Percentiles rank a stretch among this genome's conserved stretches.
Conservation (phyloP, 2,888 invertebrate species). For the Melikaiella ostensackeni region DNA sequence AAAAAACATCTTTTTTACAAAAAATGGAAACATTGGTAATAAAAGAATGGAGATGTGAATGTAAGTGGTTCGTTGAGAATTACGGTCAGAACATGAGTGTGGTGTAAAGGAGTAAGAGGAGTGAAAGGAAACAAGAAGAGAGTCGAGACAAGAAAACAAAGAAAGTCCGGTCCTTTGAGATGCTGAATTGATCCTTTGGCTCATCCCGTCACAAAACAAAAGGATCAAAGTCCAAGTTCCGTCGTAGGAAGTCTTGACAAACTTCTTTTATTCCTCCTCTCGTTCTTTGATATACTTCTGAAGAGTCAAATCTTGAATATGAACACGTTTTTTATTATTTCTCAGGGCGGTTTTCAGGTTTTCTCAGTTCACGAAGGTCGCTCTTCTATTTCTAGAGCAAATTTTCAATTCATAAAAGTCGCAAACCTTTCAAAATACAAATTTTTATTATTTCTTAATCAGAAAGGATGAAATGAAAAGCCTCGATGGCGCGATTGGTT, state of each 20-base stretch:
- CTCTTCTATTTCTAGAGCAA: not conserved
- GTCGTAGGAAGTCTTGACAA: constrained; percentile 55
- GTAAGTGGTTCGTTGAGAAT: constrained; percentile 31
- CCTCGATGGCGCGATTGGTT: too few species aligned
- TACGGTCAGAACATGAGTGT: constrained; percentile 48
- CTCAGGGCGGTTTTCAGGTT: not conserved
- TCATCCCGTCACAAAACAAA: constrained; percentile 67
- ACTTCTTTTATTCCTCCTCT: constrained; percentile 11
- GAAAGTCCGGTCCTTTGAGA: constrained; percentile 62
- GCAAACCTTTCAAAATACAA: too few species aligned
- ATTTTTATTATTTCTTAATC: too few species aligned
- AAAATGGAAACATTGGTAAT: constrained; percentile 30
- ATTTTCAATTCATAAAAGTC: too few species aligned
- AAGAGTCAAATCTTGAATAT: constrained; percentile 27
- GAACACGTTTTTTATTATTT: constrained; percentile 17
- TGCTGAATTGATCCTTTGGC: constrained; percentile 64
- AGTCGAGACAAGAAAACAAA: constrained; percentile 48
- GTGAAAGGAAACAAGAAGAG: constrained; percentile 32
- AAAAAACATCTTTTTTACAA: too few species aligned
- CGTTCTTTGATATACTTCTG: constrained; percentile 22
- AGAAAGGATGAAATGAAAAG: too few species aligned
- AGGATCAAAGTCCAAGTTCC: constrained; percentile 61
- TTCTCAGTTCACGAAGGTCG: not conserved
- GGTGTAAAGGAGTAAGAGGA: constrained; percentile 38
- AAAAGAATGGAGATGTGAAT: constrained; percentile 37